Conservation (phyloP, 2,888 invertebrate species). For the Boloria euphrosyne region DNA sequence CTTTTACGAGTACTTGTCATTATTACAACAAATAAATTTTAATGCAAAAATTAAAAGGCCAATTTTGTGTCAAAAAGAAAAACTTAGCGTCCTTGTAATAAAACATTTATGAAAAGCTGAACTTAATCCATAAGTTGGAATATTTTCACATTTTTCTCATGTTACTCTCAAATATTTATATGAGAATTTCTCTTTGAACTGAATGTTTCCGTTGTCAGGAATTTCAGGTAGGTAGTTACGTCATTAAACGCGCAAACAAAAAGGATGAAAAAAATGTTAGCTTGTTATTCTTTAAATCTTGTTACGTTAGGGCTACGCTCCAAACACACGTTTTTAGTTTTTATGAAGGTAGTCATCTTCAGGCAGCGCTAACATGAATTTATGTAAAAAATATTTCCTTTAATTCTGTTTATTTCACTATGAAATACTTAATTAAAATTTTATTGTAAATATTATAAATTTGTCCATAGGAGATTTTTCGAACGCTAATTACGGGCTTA, state of each 20-base stretch:
- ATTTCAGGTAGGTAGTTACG: slow-evolving; percentile 34
- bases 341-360: not conserved
- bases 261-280: slow-evolving; percentile 23
- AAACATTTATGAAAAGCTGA: slow-evolving; percentile 17
- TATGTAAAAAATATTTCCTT: not conserved
- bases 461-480: too few species aligned
- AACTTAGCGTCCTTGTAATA: not conserved
- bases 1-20: too few species aligned
- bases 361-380: not conserved
- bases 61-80: not conserved
- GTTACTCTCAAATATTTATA: slow-evolving; percentile 34
- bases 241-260: slow-evolving; percentile 31
- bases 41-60: too few species aligned
- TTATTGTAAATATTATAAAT: too few species aligned
- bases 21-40: too few species aligned
- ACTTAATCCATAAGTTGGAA: slow-evolving; percentile 40
- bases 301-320: slow-evolving; percentile 20
- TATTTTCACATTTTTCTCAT: slow-evolving; percentile 38
- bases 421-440: too few species aligned
- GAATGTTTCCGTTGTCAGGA: slow-evolving; percentile 35
- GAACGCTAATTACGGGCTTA: too few species aligned
- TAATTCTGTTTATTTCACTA: not conserved
- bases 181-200: slow-evolving; percentile 38
- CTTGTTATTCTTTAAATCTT: slow-evolving; percentile 26
- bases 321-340: slow-evolving; percentile 17